Evolutionary conservation across 2,888 invertebrate species (phyloP).

Genomic region (Metallyticus violacea): DNA sequence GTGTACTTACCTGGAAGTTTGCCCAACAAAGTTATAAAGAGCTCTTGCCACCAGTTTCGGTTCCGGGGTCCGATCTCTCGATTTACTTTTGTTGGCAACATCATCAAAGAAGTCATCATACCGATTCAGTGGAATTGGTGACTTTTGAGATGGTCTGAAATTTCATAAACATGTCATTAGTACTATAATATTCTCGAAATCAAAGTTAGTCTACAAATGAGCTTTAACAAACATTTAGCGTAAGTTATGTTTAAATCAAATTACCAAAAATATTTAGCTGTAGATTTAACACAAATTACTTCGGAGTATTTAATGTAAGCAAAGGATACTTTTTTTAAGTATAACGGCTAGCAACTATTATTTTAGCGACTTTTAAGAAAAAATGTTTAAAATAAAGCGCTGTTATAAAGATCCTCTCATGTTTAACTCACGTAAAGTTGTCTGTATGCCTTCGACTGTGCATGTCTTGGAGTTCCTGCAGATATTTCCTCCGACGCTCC

Average conservation of each 20-base stretch:
- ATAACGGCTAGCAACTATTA: background rate
- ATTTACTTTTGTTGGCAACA: conserved; percentile 50
- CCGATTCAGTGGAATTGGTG: conserved; percentile 86
- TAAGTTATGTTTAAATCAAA: too few species aligned
- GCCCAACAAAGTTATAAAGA: conserved; percentile 85
- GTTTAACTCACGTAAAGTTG: conserved; percentile 80
- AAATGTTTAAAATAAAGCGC: too few species aligned
- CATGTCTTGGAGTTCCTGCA: conserved; percentile 91
- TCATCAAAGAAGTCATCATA: conserved; percentile 85
- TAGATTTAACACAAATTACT: too few species aligned
- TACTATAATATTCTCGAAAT: too few species aligned
- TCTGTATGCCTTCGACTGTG: conserved; percentile 91
- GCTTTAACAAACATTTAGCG: too few species aligned
- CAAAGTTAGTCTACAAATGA: too few species aligned
- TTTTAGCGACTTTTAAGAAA: too few species aligned
- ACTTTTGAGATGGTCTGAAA: conserved; percentile 79
- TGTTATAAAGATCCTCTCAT: too few species aligned
- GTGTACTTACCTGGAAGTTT: conserved; percentile 60
- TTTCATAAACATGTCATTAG: background rate
- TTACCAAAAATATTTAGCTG: too few species aligned
- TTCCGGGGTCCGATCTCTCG: conserved; percentile 61
- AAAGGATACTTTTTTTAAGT: background rate
- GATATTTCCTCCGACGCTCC: conserved; percentile 84
- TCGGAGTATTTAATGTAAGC: too few species aligned
- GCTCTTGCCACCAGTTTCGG: conserved; percentile 81